Conservation (phyloP, 2,113 vertebrate species). For the Vulpes lagopus region DNA sequence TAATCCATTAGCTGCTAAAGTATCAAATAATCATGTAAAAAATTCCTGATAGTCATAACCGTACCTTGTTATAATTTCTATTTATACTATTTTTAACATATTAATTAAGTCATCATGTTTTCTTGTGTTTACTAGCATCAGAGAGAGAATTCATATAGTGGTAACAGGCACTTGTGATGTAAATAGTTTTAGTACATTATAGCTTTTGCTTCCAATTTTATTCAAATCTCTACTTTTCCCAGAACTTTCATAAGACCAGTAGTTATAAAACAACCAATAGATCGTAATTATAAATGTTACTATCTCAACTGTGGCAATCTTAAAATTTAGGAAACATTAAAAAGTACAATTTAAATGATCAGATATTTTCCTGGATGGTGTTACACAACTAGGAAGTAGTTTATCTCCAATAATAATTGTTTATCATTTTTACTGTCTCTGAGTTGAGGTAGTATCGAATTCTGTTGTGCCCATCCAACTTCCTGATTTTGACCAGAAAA, state of each 20-base stretch:
- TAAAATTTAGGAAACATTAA: neutral
- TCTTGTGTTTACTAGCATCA: neutral
- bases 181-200: neutral
- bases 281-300: neutral
- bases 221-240: neutral
- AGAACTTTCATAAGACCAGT: neutral
- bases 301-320: neutral
- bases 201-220: conserved; percentile 3
- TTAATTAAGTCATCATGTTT: neutral
- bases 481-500: conserved; percentile 39
- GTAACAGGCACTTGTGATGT: neutral
- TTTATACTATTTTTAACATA: neutral
- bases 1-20: neutral
- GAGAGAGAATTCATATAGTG: neutral
- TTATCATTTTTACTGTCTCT: neutral
- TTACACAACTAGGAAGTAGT: neutral
- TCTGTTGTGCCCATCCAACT: neutral
- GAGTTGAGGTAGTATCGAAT: neutral
- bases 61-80: neutral
- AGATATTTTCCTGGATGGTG: neutral
- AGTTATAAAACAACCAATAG: conserved; percentile 23
- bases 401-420: neutral
- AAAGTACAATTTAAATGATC: neutral
- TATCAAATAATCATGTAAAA: neutral
- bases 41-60: neutral